Evolutionary conservation across 2,888 invertebrate genomes (phyloP).

Genomic region (Temnothorax unifasciatus): DNA sequence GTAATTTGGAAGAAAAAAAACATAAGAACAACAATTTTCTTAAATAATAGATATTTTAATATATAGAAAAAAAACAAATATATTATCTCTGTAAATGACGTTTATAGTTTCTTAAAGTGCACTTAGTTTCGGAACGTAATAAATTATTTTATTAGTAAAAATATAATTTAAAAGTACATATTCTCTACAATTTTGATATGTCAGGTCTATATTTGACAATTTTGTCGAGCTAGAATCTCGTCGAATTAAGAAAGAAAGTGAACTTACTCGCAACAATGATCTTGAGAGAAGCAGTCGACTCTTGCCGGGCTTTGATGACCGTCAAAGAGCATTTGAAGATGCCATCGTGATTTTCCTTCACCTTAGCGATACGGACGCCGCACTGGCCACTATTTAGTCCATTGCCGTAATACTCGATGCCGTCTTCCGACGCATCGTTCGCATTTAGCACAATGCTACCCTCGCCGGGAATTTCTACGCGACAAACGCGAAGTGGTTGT

Average conservation of each 20-base stretch:
- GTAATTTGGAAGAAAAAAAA: not conserved
- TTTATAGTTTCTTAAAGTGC: not conserved
- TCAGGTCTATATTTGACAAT: not conserved
- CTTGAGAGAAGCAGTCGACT: conserved; percentile 88
- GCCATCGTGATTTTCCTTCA: conserved; percentile 91
- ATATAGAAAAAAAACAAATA: no score
- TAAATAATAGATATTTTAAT: not conserved
- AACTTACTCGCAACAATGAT: conserved; percentile 92
- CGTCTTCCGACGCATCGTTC: conserved; percentile 77
- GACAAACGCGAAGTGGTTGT: conserved; percentile 88
- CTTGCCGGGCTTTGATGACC: conserved; percentile 87
- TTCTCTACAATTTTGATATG: no score
- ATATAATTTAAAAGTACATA: not conserved
- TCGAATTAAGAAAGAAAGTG: not conserved
- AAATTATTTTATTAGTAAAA: not conserved
- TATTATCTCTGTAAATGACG: not conserved
- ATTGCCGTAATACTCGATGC: conserved; percentile 86
- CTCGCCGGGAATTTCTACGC: conserved; percentile 86
- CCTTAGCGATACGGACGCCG: conserved; percentile 90
- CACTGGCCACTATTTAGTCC: conserved; percentile 90
- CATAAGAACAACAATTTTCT: not conserved
- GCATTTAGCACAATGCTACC: conserved; percentile 62
- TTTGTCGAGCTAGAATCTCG: conserved; percentile 29
- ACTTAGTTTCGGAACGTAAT: not conserved
- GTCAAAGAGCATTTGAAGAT: conserved; percentile 90